phyloP scores from a whole-genome alignment of 1,140 invertebrate genomes.

The Pogonomyrmex barbatus region DNA sequence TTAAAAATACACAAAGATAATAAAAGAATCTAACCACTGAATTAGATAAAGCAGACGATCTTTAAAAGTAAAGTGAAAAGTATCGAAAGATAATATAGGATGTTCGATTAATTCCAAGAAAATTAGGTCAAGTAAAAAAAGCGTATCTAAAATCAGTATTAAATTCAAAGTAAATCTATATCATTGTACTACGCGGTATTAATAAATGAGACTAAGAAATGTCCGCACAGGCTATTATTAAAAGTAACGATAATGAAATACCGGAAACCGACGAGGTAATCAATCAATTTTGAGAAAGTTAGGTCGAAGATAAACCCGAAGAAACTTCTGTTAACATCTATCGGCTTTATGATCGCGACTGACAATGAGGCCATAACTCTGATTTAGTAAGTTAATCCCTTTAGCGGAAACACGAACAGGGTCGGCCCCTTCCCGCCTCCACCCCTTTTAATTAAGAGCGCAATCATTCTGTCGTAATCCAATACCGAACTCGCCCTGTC shows the following conservation, averaged over 20 bases:
- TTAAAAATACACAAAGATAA: background rate
- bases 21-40: background rate
- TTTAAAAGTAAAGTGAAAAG: background rate
- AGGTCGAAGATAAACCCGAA: constrained; percentile 41
- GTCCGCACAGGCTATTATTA: constrained; percentile 12
- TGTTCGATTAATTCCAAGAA: background rate
- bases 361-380: constrained; percentile 71
- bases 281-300: constrained; percentile 39
- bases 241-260: constrained; percentile 31
- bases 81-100: background rate
- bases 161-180: constrained; percentile 4
- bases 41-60: background rate
- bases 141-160: background rate
- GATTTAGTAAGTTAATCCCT: constrained; percentile 72
- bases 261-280: constrained; percentile 10
- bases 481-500: constrained; percentile 67
- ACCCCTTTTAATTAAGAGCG: constrained; percentile 72
- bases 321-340: constrained; percentile 58
- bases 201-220: constrained; percentile 9
- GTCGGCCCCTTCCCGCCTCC: constrained; percentile 18
- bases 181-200: background rate
- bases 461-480: constrained; percentile 76
- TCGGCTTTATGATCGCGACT: constrained; percentile 63
- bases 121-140: background rate
- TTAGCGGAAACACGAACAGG: constrained; percentile 58